phyloP scores from a whole-genome alignment of 1,140 invertebrate species.

The Drosophila mauritiana region DNA sequence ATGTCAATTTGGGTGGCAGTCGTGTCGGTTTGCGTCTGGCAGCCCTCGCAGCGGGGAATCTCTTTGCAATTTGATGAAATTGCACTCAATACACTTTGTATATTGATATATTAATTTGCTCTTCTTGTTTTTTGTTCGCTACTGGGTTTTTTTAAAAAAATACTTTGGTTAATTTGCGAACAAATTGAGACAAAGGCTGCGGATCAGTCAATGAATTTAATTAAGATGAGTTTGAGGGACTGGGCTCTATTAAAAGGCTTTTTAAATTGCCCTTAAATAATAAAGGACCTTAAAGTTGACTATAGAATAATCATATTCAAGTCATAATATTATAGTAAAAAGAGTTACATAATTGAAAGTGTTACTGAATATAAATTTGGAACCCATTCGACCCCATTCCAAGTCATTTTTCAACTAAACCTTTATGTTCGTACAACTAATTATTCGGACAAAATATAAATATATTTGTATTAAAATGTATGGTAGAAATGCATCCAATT shows the following conservation, averaged over 20 bases:
- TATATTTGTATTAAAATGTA: too few relatives aligned
- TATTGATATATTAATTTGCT: slow-evolving; percentile 82
- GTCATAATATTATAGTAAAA: too few relatives aligned
- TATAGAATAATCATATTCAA: background rate
- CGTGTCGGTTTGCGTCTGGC: slow-evolving; percentile 65
- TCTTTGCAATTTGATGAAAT: slow-evolving; percentile 79
- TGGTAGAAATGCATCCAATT: background rate
- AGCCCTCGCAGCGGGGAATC: slow-evolving; percentile 63
- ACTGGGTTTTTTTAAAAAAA: slow-evolving; percentile 56
- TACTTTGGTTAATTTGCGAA: slow-evolving; percentile 72
- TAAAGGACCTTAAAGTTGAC: too few relatives aligned
- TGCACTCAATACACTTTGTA: slow-evolving; percentile 78
- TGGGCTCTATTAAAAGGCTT: slow-evolving; percentile 4
- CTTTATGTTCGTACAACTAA: too few relatives aligned
- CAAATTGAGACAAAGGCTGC: slow-evolving; percentile 72
- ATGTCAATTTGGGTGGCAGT: slow-evolving; percentile 74
- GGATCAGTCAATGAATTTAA: slow-evolving; percentile 58
- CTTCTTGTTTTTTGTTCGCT: slow-evolving; percentile 26
- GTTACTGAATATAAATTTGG: too few relatives aligned
- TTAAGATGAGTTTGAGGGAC: slow-evolving; percentile 44
- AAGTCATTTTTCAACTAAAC: too few relatives aligned
- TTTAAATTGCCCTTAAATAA: slow-evolving; percentile 11
- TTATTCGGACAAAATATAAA: too few relatives aligned
- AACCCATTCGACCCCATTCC: too few relatives aligned
- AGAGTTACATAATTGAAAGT: too few relatives aligned